These are phyloP conservation scores for Dendrolimus kikuchii DNA, from an alignment of 1,140 invertebrate genomes.

Conservation along the genomic window DNA sequence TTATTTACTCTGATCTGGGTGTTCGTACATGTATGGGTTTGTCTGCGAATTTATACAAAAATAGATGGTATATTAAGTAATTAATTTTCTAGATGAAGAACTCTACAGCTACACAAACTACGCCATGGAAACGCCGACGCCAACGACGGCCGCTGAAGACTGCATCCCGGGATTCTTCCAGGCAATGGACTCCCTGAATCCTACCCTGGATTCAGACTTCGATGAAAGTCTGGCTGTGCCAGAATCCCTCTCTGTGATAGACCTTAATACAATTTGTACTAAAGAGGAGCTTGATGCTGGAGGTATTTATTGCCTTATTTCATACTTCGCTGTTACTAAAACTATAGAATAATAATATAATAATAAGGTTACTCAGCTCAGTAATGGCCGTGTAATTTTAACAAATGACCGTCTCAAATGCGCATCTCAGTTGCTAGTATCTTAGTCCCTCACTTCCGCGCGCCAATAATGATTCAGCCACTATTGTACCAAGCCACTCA, in stretches of 20 bases:
- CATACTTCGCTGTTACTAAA: not conserved
- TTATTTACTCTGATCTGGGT: too few relatives aligned
- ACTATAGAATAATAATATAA: too few relatives aligned
- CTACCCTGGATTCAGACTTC: conserved; percentile 56
- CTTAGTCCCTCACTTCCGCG: too few relatives aligned
- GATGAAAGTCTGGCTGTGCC: conserved; percentile 67
- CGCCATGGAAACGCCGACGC: conserved; percentile 58
- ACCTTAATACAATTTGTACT: conserved; percentile 35
- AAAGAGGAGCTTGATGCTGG: conserved; percentile 40
- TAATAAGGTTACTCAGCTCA: too few relatives aligned
- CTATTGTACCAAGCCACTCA: too few relatives aligned
- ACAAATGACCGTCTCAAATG: too few relatives aligned
- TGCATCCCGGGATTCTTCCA: conserved; percentile 53
- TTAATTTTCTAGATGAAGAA: conserved; percentile 48
- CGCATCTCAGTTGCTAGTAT: too few relatives aligned
- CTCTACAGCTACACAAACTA: conserved; percentile 61
- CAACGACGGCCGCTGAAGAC: conserved; percentile 36
- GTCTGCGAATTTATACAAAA: too few relatives aligned
- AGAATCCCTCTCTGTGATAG: conserved; percentile 59
- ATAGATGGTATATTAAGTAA: too few relatives aligned
- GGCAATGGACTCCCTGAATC: conserved; percentile 46
- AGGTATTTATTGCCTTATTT: conserved; percentile 16
- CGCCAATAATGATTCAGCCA: too few relatives aligned
- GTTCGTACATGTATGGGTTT: too few relatives aligned
- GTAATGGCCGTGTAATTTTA: too few relatives aligned